Percentiles rank a stretch among this genome's conserved stretches.
Evolutionary conservation across 2,888 invertebrate species (phyloP).

Genomic region (Drosophila antonietae): DNA sequence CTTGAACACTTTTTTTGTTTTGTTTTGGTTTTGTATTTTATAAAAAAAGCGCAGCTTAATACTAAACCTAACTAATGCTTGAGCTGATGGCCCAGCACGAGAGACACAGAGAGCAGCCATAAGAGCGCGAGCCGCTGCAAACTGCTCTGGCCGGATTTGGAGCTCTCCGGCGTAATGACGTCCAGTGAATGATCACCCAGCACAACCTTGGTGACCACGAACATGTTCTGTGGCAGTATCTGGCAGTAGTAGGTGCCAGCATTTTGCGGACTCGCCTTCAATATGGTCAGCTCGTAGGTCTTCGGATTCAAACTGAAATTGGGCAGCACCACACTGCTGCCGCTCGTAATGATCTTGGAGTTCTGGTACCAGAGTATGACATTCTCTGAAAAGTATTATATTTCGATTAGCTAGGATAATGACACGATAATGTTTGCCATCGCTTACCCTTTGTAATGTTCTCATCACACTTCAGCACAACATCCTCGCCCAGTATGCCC

Average conservation of each 20-base stretch:
- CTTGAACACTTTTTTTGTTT: constrained; percentile 26
- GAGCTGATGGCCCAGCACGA: constrained; percentile 15
- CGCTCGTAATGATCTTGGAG: constrained; percentile 52
- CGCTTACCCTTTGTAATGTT: constrained; percentile 39
- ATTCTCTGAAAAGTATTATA: constrained; percentile 17
- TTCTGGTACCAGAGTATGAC: constrained; percentile 71
- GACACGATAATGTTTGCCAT: rapidly evolving
- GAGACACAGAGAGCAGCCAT: constrained; percentile 20
- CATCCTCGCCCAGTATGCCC: constrained; percentile 56
- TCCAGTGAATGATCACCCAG: constrained; percentile 65
- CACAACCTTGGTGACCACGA: constrained; percentile 55
- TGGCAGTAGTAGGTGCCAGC: constrained; percentile 70
- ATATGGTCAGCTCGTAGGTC: constrained; percentile 63
- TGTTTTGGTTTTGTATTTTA: constrained; percentile 8
- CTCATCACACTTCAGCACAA: constrained; percentile 51
- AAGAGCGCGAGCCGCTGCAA: constrained; percentile 22
- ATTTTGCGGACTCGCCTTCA: constrained; percentile 63
- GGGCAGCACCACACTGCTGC: constrained; percentile 45
- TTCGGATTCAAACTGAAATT: constrained; percentile 57
- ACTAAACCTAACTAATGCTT: constrained; percentile 50
- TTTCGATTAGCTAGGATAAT: background rate
- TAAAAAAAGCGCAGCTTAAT: constrained; percentile 38
- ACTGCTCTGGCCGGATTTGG: constrained; percentile 58
- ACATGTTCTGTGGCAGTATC: constrained; percentile 57
- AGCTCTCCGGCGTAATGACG: constrained; percentile 73